These are phyloP conservation scores for Eidolon helvum DNA, from an alignment of 2,113 vertebrate genomes.

Conservation along the genomic window DNA sequence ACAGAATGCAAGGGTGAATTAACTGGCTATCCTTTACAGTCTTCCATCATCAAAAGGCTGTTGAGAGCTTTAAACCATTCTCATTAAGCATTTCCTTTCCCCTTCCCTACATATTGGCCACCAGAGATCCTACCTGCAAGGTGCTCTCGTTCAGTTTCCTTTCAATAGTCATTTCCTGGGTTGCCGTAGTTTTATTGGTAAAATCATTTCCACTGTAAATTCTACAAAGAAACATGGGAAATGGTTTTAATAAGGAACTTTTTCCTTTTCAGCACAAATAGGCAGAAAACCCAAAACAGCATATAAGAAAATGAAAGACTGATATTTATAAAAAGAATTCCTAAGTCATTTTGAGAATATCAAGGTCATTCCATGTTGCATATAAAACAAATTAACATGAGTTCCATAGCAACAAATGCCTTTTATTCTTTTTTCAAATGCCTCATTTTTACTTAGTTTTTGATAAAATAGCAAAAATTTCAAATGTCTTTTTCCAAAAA, in stretches of 20 bases:
- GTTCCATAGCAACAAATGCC: neutral
- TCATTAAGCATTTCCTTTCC: neutral
- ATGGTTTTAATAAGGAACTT: neutral
- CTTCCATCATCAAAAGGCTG: neutral
- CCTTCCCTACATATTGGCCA: neutral
- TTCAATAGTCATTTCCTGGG: constrained; percentile 62
- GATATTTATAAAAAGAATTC: neutral
- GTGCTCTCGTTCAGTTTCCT: constrained; percentile 51
- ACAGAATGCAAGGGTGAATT: neutral
- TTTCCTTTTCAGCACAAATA: constrained; percentile 12
- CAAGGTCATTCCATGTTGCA: neutral
- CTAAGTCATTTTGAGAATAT: neutral
- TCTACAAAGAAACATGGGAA: constrained; percentile 65
- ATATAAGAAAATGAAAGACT: neutral
- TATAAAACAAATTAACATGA: constrained; percentile 10
- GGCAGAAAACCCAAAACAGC: constrained; percentile 13
- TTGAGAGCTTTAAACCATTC: neutral
- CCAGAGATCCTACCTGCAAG: constrained; percentile 44
- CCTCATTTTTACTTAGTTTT: neutral
- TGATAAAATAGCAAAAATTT: neutral
- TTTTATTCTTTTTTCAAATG: neutral
- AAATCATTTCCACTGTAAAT: constrained; percentile 83
- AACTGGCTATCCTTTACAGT: neutral
- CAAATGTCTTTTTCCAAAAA: constrained; percentile 24
- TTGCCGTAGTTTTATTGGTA: constrained; percentile 77